Evolutionary conservation across 2,888 invertebrate species (phyloP), one percentile per base, ranked within the genome.

Genomic region (Melolontha melolontha): DNA sequence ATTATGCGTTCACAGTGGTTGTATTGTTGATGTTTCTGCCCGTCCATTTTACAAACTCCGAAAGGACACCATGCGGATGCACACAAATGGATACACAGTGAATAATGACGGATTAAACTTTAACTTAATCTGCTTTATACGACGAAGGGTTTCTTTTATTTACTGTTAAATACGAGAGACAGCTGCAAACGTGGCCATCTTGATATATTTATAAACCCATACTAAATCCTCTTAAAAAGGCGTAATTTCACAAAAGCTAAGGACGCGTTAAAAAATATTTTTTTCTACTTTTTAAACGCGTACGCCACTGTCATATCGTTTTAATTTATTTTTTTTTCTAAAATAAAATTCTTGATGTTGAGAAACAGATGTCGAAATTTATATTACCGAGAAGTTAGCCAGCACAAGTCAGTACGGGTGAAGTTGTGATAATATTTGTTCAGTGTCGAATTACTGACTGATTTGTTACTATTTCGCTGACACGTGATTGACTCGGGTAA

Each of bases 381-480:
- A 52, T 49, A 17, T 17, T 2, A 16, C 10, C 2, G 8, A 49
- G 49, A 49, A 49, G 22, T 49, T 49, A 49, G 22, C 49, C 49
- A 49, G 17, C 17, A 16, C 34, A 6, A 34, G 34, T 34, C 34
- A 34, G 10, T 34, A 50, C 50, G 50, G 40, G 29, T 22, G 52
- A 66, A 68, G 68, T 71, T 71, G 71, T 69, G 70, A 69, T 71
- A 73, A 71, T 68, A 72, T 73, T 73, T 71, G 69, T 69, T 72
- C 51, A 69, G 73, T 70, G 50, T 72, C 69, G 71, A 66, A 71
- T 73, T 73, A 71, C 73, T 63, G 66, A 64, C 57, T 64, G 67
- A 66, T 70, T 57, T 68, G 66, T 66, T 69, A 67, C 64, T 54
- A 62, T 72, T 64, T 62, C 69, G 70, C 39, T 71, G 73, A 70